Evolutionary conservation across 2,888 invertebrate genomes (phyloP).

Genomic region (Xylota sylvarum): DNA sequence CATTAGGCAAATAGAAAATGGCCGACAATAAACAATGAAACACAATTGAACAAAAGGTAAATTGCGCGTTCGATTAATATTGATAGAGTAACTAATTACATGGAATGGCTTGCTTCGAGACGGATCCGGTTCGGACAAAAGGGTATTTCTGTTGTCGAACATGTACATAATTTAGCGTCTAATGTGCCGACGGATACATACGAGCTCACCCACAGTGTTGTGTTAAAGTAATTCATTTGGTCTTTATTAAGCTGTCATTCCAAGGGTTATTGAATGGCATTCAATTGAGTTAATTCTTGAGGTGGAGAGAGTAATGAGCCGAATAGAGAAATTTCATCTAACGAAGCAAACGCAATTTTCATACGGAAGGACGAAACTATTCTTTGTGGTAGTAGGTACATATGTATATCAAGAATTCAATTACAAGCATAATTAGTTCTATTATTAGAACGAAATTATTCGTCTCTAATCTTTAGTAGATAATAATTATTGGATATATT

Average conservation of each 20-base stretch:
- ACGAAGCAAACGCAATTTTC: neutral
- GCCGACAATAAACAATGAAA: conserved; percentile 25
- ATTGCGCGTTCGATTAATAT: conserved; percentile 34
- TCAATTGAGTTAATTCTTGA: conserved; percentile 7
- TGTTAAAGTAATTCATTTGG: conserved; percentile 19
- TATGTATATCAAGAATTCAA: no score
- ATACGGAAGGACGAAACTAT: neutral
- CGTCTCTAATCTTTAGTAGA: no score
- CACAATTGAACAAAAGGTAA: conserved; percentile 29
- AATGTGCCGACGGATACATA: neutral
- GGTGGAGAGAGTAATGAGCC: neutral
- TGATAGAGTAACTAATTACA: conserved; percentile 34
- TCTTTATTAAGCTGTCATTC: conserved; percentile 24
- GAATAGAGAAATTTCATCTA: neutral
- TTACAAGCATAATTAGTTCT: no score
- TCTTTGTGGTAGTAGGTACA: no score
- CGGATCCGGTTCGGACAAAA: neutral
- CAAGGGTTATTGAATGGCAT: conserved; percentile 18
- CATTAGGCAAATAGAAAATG: conserved; percentile 26
- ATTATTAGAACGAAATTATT: no score
- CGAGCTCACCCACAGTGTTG: neutral
- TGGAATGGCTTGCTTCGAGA: neutral
- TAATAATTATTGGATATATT: no score
- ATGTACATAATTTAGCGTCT: conserved; percentile 12
- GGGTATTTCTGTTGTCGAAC: neutral